Base-by-base conservation (phyloP, 1,140 invertebrate genomes). In the Phymorhynchus buccinoides region DNA sequence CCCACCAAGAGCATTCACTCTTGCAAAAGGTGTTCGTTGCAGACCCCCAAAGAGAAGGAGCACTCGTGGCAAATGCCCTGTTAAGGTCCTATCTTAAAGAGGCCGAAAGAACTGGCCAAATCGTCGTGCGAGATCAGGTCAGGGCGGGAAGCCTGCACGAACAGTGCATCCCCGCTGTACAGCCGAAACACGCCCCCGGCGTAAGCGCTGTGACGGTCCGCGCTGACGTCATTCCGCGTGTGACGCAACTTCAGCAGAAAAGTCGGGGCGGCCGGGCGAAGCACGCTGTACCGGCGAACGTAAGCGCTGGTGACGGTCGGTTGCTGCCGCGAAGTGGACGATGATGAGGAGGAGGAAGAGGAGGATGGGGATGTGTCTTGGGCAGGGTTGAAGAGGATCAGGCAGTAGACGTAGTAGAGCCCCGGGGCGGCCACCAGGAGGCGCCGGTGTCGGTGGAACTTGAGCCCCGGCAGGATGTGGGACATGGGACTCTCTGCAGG, bases 341-440 rank as follows among this genome's bases (percentile, higher is more conserved):
- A 62, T n/a, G n/a, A n/a, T n/a, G n/a, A n/a, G 56, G 56, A 62
- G 44, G 44, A 48, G 12, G 12, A 1, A 7, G 0, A n/a, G 27
- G 0, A 7, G 7, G 27, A 2, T 12, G 18, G 27, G 42, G 30
- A 32, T n/a, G n/a, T n/a, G n/a, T n/a, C n/a, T 32, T n/a, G 7
- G 32, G 37, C 3, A 9, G 71, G 71, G 79, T 80, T 52, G 79
- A 48, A 80, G 22, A 80, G 79, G 79, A 80, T 6, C 7, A 32
- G 79, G 30, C 44, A 80, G 79, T 80, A 80, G 79, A 80, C 30
- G 79, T 52, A 80, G 79, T 80, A 80, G 42, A 80, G 41, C 1
- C 79, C 79, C n/a, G 79, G 44, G 27, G 79, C 56, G 27, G 30
- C 27, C 42, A 80, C 79, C 27, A 48, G 48, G 0, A 80, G 14